These are phyloP conservation scores for sheep (Ovis aries) DNA, from an alignment of 2,113 vertebrate species.

Conservation along the genomic window DNA sequence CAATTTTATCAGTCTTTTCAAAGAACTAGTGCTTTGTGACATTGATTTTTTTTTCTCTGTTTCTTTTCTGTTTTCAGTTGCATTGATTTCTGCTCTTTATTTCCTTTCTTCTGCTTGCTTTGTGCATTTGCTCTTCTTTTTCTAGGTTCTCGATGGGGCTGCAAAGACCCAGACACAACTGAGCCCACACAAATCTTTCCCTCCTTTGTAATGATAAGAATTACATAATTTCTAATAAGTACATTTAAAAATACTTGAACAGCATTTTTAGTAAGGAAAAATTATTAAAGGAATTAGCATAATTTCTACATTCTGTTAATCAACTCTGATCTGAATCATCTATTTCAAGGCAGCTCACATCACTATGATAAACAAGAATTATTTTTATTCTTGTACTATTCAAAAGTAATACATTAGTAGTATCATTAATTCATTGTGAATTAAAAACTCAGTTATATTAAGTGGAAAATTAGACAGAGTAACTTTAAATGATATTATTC, in stretches of 20 bases:
- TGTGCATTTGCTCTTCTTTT: background rate
- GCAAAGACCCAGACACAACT: background rate
- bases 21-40: background rate
- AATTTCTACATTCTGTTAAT: constrained; percentile 5
- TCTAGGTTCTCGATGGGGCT: background rate
- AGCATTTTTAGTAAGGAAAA: constrained; percentile 12
- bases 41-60: background rate
- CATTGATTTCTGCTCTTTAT: background rate
- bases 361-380: background rate
- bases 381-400: constrained; percentile 14
- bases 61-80: background rate
- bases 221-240: background rate
- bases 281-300: background rate
- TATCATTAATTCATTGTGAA: background rate
- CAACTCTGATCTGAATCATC: constrained; percentile 15
- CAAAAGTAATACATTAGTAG: background rate
- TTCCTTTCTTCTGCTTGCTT: background rate
- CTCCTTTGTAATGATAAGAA: background rate
- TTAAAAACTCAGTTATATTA: background rate
- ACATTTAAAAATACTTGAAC: background rate
- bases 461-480: background rate
- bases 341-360: constrained; percentile 2
- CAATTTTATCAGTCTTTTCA: background rate
- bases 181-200: background rate
- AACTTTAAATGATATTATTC: background rate